Percentiles rank a stretch among this genome's conserved stretches.
Conservation (phyloP, 2,888 invertebrate genomes). For the Aleiodes alternator region DNA sequence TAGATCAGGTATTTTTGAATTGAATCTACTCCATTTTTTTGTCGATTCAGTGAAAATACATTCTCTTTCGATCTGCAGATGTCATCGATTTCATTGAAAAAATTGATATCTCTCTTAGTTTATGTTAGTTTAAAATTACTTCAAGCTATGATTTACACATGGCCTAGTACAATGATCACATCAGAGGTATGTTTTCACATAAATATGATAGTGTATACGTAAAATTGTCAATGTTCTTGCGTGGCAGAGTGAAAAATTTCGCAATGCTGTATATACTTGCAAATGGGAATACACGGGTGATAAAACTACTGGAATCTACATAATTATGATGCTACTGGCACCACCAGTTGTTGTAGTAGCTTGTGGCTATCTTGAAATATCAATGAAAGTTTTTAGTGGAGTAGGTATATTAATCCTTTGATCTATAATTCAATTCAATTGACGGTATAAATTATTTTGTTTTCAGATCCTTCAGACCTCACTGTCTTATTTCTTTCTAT, state of each 20-base stretch:
- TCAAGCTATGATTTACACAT: background rate
- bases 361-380: background rate
- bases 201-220: background rate
- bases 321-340: background rate
- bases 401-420: too few species aligned
- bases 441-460: background rate
- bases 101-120: background rate
- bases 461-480: background rate
- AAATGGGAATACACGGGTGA: background rate
- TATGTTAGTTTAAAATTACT: background rate
- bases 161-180: background rate
- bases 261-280: background rate
- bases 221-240: background rate
- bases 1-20: conserved; percentile 50
- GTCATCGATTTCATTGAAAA: background rate
- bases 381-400: background rate
- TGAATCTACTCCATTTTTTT: background rate
- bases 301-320: background rate
- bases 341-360: background rate
- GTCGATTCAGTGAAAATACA: background rate
- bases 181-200: background rate
- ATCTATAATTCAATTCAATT: background rate
- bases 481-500: background rate
- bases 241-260: background rate
- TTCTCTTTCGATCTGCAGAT: too few species aligned